phyloP scores from a whole-genome alignment of 2,113 vertebrate genomes.

The Spilogale gracilis region DNA sequence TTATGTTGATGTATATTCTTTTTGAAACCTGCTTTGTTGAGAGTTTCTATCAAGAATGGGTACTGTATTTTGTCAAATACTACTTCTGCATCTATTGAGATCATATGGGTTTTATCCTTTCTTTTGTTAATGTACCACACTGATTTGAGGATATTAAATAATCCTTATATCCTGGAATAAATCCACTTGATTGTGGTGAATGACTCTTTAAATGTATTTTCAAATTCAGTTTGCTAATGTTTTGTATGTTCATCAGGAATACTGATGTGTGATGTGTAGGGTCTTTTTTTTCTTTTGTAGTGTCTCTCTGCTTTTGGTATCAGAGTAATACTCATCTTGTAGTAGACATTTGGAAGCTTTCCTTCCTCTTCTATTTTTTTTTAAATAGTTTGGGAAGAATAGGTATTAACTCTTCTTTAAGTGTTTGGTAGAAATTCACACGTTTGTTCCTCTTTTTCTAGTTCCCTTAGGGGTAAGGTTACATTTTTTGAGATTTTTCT shows the following conservation, averaged over 20 bases:
- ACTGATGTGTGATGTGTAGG: background rate
- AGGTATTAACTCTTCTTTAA: background rate
- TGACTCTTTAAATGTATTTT: background rate
- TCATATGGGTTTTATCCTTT: background rate
- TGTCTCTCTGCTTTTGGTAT: background rate
- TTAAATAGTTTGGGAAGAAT: background rate
- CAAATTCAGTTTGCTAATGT: background rate
- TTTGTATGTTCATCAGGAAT: background rate
- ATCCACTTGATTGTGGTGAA: background rate
- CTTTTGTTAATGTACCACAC: background rate
- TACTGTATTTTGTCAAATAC: background rate
- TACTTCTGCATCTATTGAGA: background rate
- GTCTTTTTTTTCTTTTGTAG: background rate
- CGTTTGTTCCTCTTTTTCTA: background rate
- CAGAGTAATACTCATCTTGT: background rate
- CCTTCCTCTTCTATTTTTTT: background rate
- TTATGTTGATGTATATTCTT: background rate
- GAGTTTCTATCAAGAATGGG: background rate
- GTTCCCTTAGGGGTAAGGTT: background rate
- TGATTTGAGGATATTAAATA: background rate
- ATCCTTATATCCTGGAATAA: background rate
- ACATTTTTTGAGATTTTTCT: background rate
- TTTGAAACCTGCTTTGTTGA: background rate
- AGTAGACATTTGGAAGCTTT: background rate
- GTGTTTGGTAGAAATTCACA: background rate